Percentiles rank a stretch among this genome's conserved stretches.
Evolutionary conservation across 2,797 vertebrate species (phyloP).

Genomic region (Hippoglossus hippoglossus): DNA sequence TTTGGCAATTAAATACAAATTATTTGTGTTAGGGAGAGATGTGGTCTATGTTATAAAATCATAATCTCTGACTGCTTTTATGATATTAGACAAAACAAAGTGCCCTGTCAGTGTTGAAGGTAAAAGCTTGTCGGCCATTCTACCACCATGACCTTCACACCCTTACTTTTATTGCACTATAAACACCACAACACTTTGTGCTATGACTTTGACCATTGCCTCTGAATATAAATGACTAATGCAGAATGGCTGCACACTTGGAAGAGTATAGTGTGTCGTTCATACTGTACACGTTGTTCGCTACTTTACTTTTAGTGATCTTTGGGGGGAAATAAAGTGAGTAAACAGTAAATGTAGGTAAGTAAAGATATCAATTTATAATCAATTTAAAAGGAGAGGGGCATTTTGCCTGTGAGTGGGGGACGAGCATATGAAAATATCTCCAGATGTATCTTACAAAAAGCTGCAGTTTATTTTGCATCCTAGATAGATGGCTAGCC

Average conservation of each 20-base stretch:
- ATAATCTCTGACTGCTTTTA: conserved; percentile 6
- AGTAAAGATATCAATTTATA: conserved; percentile 22
- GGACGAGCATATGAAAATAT: not conserved
- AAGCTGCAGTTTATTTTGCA: too few species aligned
- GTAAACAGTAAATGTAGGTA: not conserved
- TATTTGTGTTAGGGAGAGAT: conserved; percentile 5
- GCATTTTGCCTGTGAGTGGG: too few species aligned
- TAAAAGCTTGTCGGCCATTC: conserved; percentile 8
- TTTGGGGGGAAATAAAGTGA: not conserved
- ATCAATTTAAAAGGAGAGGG: conserved; percentile 21
- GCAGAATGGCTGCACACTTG: conserved; percentile 17
- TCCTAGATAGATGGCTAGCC: too few species aligned
- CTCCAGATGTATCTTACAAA: too few species aligned
- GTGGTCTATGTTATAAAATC: conserved; percentile 4
- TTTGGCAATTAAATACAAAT: not conserved
- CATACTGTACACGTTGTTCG: not conserved
- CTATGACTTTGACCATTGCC: conserved; percentile 24
- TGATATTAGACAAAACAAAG: conserved; percentile 19
- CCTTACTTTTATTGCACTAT: conserved; percentile 12
- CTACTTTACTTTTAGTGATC: conserved; percentile 12
- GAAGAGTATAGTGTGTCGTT: not conserved
- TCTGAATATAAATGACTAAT: conserved; percentile 44
- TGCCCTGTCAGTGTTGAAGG: conserved; percentile 6
- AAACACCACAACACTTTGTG: conserved; percentile 5
- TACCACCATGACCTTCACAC: conserved; percentile 23